Evolutionary conservation across 2,888 invertebrate species (phyloP).

Genomic region (Drosophila formosana): DNA sequence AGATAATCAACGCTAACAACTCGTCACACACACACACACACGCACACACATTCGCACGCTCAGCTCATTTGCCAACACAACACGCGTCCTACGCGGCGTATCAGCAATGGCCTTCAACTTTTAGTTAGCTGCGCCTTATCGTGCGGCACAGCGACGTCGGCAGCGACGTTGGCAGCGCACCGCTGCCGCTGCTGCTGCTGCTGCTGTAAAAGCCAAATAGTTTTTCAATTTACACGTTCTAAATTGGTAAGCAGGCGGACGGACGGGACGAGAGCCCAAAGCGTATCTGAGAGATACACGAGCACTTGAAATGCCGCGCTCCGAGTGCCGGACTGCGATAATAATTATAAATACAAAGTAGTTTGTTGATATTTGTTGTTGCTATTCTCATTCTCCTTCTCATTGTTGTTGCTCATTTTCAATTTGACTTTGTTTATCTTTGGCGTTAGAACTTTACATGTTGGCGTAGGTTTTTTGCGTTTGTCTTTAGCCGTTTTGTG

Average conservation of each 20-base stretch:
- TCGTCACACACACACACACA: conserved; percentile 36
- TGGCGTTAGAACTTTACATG: conserved; percentile 81
- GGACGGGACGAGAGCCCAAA: conserved; percentile 11
- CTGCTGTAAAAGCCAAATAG: conserved; percentile 70
- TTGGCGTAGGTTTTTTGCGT: conserved; percentile 76
- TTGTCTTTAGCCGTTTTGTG: conserved; percentile 14
- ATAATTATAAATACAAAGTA: conserved; percentile 80
- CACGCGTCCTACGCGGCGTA: conserved; percentile 75
- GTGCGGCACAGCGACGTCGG: conserved; percentile 65
- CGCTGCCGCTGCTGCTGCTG: conserved; percentile 24
- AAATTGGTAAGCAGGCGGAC: conserved; percentile 57
- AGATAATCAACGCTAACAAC: conserved; percentile 77
- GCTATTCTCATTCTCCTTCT: conserved; percentile 1
- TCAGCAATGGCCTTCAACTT: conserved; percentile 83
- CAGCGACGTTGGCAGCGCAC: conserved; percentile 34
- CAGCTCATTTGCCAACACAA: conserved; percentile 33
- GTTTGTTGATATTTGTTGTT: conserved; percentile 75
- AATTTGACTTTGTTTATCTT: conserved; percentile 74
- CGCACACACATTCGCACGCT: conserved; percentile 13
- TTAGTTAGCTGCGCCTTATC: conserved; percentile 78
- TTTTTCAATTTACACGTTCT: conserved; percentile 82
- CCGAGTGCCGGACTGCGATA: conserved; percentile 58
- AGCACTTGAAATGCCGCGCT: conserved; percentile 52
- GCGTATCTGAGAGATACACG: conserved; percentile 71
- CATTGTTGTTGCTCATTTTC: conserved; percentile 61